Evolutionary conservation across 2,113 vertebrate genomes (phyloP).

Genomic region (Ramphastos sulfuratus): DNA sequence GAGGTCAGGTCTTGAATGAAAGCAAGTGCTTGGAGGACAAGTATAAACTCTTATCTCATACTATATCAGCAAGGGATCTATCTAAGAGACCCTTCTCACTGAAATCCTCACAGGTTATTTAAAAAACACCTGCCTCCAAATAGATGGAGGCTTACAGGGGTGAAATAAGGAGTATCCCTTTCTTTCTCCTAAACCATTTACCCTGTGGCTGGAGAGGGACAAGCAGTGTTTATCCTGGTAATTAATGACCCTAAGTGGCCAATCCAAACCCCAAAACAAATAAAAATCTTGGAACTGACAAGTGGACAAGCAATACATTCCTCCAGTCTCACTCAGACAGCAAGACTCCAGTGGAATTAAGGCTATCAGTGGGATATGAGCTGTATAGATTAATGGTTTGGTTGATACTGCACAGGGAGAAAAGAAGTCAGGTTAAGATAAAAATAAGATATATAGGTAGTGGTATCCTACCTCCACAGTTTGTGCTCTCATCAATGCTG

Average conservation of each 20-base stretch:
- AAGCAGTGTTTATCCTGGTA: neutral
- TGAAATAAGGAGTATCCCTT: neutral
- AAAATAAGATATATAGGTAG: constrained; percentile 57
- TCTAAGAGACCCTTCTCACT: neutral
- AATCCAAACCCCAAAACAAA: constrained; percentile 28
- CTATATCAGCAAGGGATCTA: neutral
- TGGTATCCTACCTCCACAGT: constrained; percentile 88
- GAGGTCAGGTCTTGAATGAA: neutral
- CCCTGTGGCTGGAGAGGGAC: neutral
- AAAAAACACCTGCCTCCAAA: constrained; percentile 33
- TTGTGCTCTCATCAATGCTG: constrained; percentile 88
- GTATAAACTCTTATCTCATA: neutral
- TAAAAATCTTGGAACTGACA: constrained; percentile 48
- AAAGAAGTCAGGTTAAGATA: constrained; percentile 58
- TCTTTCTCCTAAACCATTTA: constrained; percentile 15
- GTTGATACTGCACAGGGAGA: constrained; percentile 56
- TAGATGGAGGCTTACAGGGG: neutral
- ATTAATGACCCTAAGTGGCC: constrained; percentile 38
- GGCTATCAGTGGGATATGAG: constrained; percentile 57
- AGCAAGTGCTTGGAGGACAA: constrained; percentile 1
- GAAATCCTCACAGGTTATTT: neutral
- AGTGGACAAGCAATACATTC: constrained; percentile 35
- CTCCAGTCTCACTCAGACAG: constrained; percentile 55
- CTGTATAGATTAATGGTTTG: constrained; percentile 64
- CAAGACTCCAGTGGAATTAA: constrained; percentile 67